Conservation (phyloP, 2,888 invertebrate species). For the Napeogenes sylphis region DNA sequence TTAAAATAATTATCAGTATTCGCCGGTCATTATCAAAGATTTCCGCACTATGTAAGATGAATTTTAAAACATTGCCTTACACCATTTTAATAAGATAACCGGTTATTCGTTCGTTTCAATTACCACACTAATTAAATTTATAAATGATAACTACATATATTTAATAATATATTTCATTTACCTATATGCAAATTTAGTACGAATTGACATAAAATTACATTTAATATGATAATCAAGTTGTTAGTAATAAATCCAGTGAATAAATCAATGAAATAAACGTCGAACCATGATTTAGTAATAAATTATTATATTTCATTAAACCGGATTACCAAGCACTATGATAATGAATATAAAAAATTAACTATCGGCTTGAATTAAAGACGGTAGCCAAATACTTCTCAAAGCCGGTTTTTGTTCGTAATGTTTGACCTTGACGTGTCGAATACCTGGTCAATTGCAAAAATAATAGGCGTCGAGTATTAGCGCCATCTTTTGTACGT, state of each 20-base stretch:
- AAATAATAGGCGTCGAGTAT: conserved; percentile 22
- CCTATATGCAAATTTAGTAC: neutral
- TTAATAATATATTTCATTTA: neutral
- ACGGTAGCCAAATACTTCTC: conserved; percentile 7
- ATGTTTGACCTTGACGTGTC: conserved; percentile 52
- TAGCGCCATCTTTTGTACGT: too few relatives aligned
- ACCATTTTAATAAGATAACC: conserved; percentile 9
- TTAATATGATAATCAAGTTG: too few relatives aligned
- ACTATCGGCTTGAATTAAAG: conserved; percentile 2
- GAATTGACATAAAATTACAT: too few relatives aligned
- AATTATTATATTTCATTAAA: neutral
- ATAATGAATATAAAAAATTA: neutral
- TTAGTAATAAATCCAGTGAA: too few relatives aligned
- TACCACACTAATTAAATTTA: too few relatives aligned
- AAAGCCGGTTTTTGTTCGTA: conserved; percentile 22
- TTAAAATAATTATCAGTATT: conserved; percentile 56
- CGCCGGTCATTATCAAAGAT: conserved; percentile 47
- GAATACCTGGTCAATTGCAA: conserved; percentile 35
- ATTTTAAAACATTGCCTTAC: conserved; percentile 33
- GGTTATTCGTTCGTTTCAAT: neutral
- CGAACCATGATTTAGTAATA: neutral
- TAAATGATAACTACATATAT: too few relatives aligned
- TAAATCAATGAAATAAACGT: neutral
- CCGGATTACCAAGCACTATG: neutral
- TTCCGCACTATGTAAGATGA: conserved; percentile 35